Evolutionary conservation across 2,888 invertebrate genomes (phyloP).

Genomic region (Disparrhopalites patrizii): DNA sequence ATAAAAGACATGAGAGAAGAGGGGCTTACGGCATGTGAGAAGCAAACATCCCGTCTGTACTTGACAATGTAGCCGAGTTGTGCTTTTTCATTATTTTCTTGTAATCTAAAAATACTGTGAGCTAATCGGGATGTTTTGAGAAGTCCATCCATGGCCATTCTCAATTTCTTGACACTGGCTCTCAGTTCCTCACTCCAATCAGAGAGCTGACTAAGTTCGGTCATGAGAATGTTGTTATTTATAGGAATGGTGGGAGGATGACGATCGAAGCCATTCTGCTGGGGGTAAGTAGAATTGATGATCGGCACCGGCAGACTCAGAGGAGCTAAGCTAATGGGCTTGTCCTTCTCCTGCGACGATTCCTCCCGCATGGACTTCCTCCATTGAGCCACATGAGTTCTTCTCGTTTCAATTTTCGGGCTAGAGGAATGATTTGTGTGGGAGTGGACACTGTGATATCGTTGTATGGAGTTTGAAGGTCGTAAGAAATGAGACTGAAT

Average conservation of each 20-base stretch:
- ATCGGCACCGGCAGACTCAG: constrained; percentile 3
- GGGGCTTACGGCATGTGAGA: constrained; percentile 86
- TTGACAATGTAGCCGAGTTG: constrained; percentile 68
- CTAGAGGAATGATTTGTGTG: constrained; percentile 7
- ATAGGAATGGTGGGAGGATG: constrained; percentile 6
- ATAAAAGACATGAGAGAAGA: too few relatives aligned
- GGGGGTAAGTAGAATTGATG: neutral
- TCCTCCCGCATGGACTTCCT: constrained; percentile 37
- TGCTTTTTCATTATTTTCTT: constrained; percentile 71
- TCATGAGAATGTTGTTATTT: constrained; percentile 24
- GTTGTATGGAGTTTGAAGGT: constrained; percentile 27
- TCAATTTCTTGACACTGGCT: constrained; percentile 73
- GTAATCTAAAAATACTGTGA: constrained; percentile 76
- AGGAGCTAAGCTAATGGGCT: constrained; percentile 10
- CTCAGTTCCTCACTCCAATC: constrained; percentile 73
- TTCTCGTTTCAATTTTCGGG: constrained; percentile 18
- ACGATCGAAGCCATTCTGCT: constrained; percentile 9
- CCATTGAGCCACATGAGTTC: constrained; percentile 31
- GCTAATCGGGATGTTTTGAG: constrained; percentile 70
- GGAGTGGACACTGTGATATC: constrained; percentile 29
- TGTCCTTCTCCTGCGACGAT: constrained; percentile 13
- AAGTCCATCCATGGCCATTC: constrained; percentile 74
- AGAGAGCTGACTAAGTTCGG: neutral
- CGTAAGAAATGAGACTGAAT: constrained; percentile 37
- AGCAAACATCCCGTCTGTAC: constrained; percentile 82